A percentile compares a stretch with the other conserved stretches of the same genome.
Conservation (phyloP, 2,888 invertebrate species). For the Euspilapteryx auroguttella region DNA sequence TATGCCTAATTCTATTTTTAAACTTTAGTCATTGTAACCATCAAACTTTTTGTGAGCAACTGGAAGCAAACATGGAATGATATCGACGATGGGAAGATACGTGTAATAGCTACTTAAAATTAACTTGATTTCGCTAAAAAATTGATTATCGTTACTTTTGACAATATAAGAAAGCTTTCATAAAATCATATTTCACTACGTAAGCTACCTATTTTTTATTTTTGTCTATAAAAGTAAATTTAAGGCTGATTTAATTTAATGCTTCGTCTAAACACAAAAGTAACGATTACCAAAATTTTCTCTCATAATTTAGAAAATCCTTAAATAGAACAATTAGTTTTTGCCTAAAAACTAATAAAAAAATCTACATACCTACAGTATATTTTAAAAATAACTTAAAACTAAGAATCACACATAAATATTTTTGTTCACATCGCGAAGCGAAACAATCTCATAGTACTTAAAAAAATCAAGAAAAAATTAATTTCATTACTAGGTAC, state of each 20-base stretch:
- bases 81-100: background rate
- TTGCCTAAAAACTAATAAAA: constrained; percentile 11
- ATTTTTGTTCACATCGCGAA: constrained; percentile 37
- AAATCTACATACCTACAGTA: constrained; percentile 32
- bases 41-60: background rate
- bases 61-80: background rate
- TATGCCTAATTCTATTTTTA: no score
- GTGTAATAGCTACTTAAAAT: background rate
- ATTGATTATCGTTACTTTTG: no score
- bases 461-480: constrained; percentile 25
- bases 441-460: constrained; percentile 46
- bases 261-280: background rate
- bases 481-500: constrained; percentile 30
- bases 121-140: no score
- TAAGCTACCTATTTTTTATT: no score
- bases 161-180: no score
- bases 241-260: background rate
- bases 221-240: background rate
- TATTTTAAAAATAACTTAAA: constrained; percentile 23
- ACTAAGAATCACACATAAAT: constrained; percentile 58
- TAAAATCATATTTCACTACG: no score
- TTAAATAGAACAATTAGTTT: constrained; percentile 8
- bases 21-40: no score
- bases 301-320: background rate
- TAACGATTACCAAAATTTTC: background rate